Evolutionary conservation across 2,888 invertebrate species (phyloP).

Genomic region (Mythimna impura): DNA sequence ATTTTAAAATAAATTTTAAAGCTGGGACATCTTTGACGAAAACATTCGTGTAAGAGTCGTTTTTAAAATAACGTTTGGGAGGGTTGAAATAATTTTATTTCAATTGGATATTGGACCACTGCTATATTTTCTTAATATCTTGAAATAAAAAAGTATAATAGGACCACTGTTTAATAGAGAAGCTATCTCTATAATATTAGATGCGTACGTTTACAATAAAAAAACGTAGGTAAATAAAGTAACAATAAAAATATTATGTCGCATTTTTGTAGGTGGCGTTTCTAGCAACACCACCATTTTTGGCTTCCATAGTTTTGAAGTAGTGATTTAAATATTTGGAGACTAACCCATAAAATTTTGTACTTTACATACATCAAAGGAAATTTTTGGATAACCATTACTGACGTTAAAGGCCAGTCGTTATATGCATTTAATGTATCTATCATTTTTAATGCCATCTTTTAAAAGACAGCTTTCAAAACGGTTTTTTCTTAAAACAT

Average conservation of each 20-base stretch:
- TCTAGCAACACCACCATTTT: conserved; percentile 79
- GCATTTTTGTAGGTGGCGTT: conserved; percentile 80
- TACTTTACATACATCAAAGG: conserved; percentile 79
- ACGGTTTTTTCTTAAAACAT: conserved; percentile 61
- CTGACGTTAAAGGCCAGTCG: conserved; percentile 74
- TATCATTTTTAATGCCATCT: conserved; percentile 60
- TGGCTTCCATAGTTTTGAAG: conserved; percentile 89
- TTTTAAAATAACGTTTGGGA: conserved; percentile 57
- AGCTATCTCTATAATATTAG: conserved; percentile 86
- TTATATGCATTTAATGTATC: conserved; percentile 81
- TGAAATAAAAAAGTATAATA: conserved; percentile 69
- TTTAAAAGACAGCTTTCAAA: conserved; percentile 74
- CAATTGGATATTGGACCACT: conserved; percentile 83
- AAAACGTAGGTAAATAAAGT: conserved; percentile 64
- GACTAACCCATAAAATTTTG: conserved; percentile 75
- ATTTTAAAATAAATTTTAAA: conserved; percentile 44
- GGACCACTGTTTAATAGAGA: conserved; percentile 84
- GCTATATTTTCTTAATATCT: conserved; percentile 83
- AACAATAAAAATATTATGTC: conserved; percentile 67
- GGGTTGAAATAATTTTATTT: conserved; percentile 46
- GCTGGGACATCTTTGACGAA: conserved; percentile 17
- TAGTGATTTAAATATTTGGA: conserved; percentile 73
- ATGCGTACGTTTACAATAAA: conserved; percentile 74
- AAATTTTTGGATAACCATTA: conserved; percentile 53
- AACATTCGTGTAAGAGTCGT: conserved; percentile 41